phyloP scores from a whole-genome alignment of 2,797 vertebrate species.

The Chiroxiphia lanceolata region DNA sequence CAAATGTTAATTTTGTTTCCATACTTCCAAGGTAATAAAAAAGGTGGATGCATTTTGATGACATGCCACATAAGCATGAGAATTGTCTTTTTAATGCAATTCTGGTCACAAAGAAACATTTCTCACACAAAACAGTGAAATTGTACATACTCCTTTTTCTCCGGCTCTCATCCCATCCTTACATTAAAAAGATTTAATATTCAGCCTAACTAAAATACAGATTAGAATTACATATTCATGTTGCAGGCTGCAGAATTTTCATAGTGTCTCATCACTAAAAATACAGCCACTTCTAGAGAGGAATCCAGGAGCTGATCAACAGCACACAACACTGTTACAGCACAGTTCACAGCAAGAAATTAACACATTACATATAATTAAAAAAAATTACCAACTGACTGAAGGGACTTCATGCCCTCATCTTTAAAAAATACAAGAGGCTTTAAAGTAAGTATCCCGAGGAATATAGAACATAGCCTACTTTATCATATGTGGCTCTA shows the following conservation, averaged over 20 bases:
- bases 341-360: constrained; percentile 13
- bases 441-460: not conserved
- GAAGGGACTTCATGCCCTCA: not conserved
- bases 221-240: not conserved
- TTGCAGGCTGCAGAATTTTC: not conserved
- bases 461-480: not conserved
- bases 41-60: not conserved
- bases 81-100: not conserved
- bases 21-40: not conserved
- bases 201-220: not conserved
- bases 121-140: not conserved
- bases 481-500: not conserved
- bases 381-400: not conserved
- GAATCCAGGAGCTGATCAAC: not conserved
- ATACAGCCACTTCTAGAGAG: not conserved
- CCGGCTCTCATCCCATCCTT: not conserved
- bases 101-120: not conserved
- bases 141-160: not conserved
- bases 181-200: not conserved
- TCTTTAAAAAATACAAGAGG: not conserved
- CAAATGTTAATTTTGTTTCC: not conserved
- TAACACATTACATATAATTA: not conserved
- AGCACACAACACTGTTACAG: not conserved
- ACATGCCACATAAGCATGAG: not conserved
- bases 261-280: not conserved